These are phyloP conservation scores for Plagiodera versicolora DNA, from an alignment of 2,888 invertebrate genomes.

Conservation along the genomic window DNA sequence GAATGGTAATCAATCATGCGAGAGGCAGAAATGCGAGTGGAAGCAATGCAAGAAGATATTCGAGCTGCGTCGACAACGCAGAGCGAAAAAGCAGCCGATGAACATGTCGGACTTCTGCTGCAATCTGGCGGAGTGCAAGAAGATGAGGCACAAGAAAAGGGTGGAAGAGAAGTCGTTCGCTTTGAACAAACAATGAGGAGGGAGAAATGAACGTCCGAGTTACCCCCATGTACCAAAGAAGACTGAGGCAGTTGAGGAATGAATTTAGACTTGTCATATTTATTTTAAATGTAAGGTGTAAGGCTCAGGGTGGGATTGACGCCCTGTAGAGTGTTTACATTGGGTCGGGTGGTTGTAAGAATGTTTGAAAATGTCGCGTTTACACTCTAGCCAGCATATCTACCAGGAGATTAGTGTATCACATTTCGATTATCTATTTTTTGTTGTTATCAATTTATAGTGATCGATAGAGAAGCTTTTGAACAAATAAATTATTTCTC, in stretches of 20 bases:
- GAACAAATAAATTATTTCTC: too few species aligned
- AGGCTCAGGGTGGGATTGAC: not conserved
- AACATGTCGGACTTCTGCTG: constrained; percentile 50
- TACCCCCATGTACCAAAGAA: constrained; percentile 61
- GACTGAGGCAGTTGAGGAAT: constrained; percentile 56
- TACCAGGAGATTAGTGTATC: too few species aligned
- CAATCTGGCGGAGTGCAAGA: constrained; percentile 49
- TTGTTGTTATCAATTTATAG: too few species aligned
- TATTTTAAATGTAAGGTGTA: constrained; percentile 38
- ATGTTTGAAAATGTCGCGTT: too few species aligned
- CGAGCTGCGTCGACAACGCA: constrained; percentile 41
- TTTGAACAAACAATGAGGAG: constrained; percentile 20
- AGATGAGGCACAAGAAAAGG: constrained; percentile 42
- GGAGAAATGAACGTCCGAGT: constrained; percentile 48
- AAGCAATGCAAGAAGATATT: constrained; percentile 65
- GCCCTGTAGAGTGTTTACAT: not conserved
- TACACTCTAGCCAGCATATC: too few species aligned
- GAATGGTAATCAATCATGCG: constrained; percentile 81
- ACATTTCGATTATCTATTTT: too few species aligned
- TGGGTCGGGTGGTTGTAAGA: not conserved
- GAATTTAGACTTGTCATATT: constrained; percentile 46
- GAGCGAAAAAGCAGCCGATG: constrained; percentile 55
- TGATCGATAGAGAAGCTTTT: too few species aligned
- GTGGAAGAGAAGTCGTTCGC: constrained; percentile 14
- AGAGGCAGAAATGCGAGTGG: constrained; percentile 78